Base-by-base conservation (phyloP, 2,888 invertebrate species). In the Buathra laborator region DNA sequence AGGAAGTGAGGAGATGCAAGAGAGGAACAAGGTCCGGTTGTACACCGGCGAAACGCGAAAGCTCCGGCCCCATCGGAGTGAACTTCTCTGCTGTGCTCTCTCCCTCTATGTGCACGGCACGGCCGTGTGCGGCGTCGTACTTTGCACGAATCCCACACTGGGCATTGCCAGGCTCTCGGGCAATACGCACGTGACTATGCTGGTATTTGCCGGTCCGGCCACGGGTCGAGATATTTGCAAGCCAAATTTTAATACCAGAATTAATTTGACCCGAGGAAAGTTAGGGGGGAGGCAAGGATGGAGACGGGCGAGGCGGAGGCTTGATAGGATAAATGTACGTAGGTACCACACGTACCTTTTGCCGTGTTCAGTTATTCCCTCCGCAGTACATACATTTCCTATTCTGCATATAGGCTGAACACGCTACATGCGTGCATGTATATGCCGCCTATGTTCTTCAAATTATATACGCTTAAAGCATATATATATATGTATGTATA, bases 211-310 rank as follows among this genome's bases (percentile, higher is more conserved):
- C 84, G 76, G 84, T 62, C 71, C 88, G 88, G 86, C 85, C 91
- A 91, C 92, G 90, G 91, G 91, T 92, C 91, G 90, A 90, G 93
- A 93, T 94, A 94, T 94, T 94, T 94, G 94, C 94, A 94, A 94
- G 94, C 94, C 94, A 94, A 94, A 94, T 94, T 94, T 94, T 94
- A 94, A 94, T 94, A 93, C 94, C 92, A 91, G 93, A 94, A 94
- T 94, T 94, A 94, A 94, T 94, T 94, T 94, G 93, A 93, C 92
- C 92, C 91, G 92, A 90, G 92, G 90, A 93, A 88, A 88, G 84
- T 46, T 64, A 77, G 71, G 59, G 76, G 71, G 16, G 46, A 51
- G 66, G 29, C 56, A 29, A 44, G 66, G 74, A 7, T n/a, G 24
- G 51, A 53, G 62, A 74, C 43, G 56, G 5, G 43, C 7, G 59